phyloP scores from a whole-genome alignment of 2,888 invertebrate genomes.

The Xanthorhoe spadicearia region DNA sequence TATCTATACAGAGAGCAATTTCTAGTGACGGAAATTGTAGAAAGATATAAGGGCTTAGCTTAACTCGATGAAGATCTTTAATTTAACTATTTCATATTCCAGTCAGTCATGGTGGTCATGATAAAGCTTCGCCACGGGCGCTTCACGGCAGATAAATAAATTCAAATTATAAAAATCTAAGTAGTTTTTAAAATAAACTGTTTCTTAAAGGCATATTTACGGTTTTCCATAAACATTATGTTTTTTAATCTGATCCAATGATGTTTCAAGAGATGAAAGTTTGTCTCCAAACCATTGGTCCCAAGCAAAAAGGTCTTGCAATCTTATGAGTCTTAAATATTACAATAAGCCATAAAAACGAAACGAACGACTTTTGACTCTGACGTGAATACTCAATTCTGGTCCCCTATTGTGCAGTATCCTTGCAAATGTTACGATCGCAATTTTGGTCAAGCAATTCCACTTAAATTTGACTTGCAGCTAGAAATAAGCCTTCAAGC shows the following conservation, averaged over 20 bases:
- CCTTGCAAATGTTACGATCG: slow-evolving; percentile 51
- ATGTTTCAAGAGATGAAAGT: background rate
- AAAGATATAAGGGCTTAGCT: no score
- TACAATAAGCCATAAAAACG: slow-evolving; percentile 44
- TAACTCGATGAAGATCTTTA: no score
- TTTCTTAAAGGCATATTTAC: background rate
- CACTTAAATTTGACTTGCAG: background rate
- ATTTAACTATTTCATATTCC: no score
- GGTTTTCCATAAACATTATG: background rate
- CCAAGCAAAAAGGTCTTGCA: background rate
- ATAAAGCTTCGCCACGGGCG: no score
- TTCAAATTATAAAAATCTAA: no score
- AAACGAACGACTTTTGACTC: slow-evolving; percentile 48
- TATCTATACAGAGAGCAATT: no score
- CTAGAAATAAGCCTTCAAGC: background rate
- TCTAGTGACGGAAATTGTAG: no score
- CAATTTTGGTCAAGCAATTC: slow-evolving; percentile 45
- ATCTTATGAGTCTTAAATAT: slow-evolving; percentile 3
- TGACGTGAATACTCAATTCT: slow-evolving; percentile 54
- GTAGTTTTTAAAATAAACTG: background rate
- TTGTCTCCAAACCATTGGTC: background rate
- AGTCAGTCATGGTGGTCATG: no score
- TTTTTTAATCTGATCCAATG: background rate
- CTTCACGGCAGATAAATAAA: no score
- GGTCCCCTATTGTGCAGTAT: slow-evolving; percentile 44